Evolutionary conservation across 1,140 invertebrate genomes (phyloP), one percentile per base, ranked within the genome.

Genomic region (Neuroterus valhalla): DNA sequence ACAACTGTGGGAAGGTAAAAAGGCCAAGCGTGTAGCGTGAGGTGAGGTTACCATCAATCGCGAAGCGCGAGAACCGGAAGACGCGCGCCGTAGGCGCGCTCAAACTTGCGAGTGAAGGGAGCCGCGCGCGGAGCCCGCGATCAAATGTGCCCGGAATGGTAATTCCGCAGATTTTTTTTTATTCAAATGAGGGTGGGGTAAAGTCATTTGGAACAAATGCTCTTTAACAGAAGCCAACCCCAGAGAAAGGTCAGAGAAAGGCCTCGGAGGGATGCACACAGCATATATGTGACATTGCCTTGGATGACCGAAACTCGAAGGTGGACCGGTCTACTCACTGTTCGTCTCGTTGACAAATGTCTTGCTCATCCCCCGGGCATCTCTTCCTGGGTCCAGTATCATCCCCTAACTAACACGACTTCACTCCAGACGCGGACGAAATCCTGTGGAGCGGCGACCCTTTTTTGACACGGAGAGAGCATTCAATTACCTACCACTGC

Each of bases 341-440:
- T 84, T 88, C 87, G 85, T 88, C 86, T 82, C 82, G 83, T 88
- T 90, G 88, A 89, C 88, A 89, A 90, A 89, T 89, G 88, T 89
- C 88, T 85, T 80, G 78, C 78, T 83, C 83, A 82, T 89, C 87
- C 87, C 84, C 68, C 82, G 88, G 85, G 88, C 74, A 83, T 80
- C 79, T 76, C 50, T 74, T 72, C 72, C 71, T 70, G 62, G 72
- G 71, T 78, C 71, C 76, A 74, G 55, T 76, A 75, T 82, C 84
- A 81, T 85, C 83, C 83, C 82, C 82, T 81, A 86, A 86, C 83
- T 83, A 75, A 81, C 81, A 80, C 79, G 78, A 78, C 72, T 70
- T 62, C 82, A 78, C 79, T 71, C n/a, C 71, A 70, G 75, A 81
- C 77, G 72, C 78, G 74, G 76, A 73, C 68, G 74, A 81, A 84